A percentile compares a stretch with the other conserved stretches of the same genome.
phyloP scores from a whole-genome alignment of 2,888 invertebrate genomes.

The Charanyca ferruginea region DNA sequence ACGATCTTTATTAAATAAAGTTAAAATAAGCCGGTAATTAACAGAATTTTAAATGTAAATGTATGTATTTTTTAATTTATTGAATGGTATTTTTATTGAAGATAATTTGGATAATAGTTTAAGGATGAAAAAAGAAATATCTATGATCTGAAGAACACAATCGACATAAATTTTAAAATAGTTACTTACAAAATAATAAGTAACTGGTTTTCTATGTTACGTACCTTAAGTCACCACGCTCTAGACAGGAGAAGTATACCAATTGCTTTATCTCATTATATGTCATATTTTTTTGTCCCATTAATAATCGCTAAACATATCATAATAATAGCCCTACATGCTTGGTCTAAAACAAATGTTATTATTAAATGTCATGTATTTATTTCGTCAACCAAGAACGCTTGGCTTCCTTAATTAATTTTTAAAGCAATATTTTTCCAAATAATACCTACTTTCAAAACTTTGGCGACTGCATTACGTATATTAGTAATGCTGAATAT shows the following conservation, averaged over 20 bases:
- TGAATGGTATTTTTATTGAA: slow-evolving; percentile 8
- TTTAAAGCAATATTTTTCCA: neutral
- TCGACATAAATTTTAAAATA: neutral
- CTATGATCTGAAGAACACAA: neutral
- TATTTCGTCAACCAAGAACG: slow-evolving; percentile 7
- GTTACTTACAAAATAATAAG: too few species aligned
- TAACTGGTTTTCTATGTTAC: neutral
- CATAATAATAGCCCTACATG: too few species aligned
- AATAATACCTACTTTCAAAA: neutral
- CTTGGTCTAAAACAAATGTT: too few species aligned
- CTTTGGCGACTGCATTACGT: too few species aligned
- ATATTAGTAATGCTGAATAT: too few species aligned
- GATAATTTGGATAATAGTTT: neutral
- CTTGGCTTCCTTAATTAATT: neutral
- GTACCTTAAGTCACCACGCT: neutral
- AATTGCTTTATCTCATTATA: neutral
- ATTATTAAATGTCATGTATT: too few species aligned
- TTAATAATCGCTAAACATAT: too few species aligned
- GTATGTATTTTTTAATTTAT: slow-evolving; percentile 13
- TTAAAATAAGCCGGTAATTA: slow-evolving; percentile 37
- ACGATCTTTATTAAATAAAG: slow-evolving; percentile 46
- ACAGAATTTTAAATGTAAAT: slow-evolving; percentile 32
- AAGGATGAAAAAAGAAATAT: neutral
- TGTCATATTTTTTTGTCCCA: too few species aligned
- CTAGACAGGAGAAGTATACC: neutral